These are phyloP conservation scores for Hofmannophila pseudospretella DNA, from an alignment of 2,888 invertebrate genomes.

Conservation along the genomic window DNA sequence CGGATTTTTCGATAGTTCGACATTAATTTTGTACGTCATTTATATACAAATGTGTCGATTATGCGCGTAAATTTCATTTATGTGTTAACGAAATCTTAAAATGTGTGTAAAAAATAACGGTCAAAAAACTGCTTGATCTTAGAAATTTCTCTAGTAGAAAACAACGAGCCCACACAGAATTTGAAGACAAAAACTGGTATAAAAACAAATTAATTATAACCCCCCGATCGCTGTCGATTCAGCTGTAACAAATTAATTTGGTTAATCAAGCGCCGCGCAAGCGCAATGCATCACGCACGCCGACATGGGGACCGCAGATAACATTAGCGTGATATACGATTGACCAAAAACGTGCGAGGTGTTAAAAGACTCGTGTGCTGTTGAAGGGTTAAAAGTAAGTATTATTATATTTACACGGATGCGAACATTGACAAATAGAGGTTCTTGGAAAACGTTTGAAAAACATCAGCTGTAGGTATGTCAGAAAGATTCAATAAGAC, in stretches of 20 bases:
- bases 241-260: conserved; percentile 70
- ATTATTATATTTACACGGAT: conserved; percentile 24
- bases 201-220: conserved; percentile 43
- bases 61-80: not conserved
- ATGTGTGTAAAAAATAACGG: not conserved
- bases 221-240: conserved; percentile 23
- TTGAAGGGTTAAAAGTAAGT: conserved; percentile 32
- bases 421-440: conserved; percentile 36
- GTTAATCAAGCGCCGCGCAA: conserved; percentile 62
- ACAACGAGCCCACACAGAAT: not conserved
- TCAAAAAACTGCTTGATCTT: not conserved
- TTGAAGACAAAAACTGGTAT: conserved; percentile 14
- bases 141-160: not conserved
- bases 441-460: too few relatives aligned
- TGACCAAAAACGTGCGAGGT: conserved; percentile 45
- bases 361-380: conserved; percentile 27
- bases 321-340: conserved; percentile 69
- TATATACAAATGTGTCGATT: not conserved
- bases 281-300: conserved; percentile 64
- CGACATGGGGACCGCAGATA: conserved; percentile 52
- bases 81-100: not conserved
- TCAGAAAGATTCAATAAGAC: too few relatives aligned
- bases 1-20: conserved; percentile 8
- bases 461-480: too few relatives aligned
- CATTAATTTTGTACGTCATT: conserved; percentile 7